Base-by-base conservation (phyloP, 1,140 invertebrate species). In the Maconellicoccus hirsutus region DNA sequence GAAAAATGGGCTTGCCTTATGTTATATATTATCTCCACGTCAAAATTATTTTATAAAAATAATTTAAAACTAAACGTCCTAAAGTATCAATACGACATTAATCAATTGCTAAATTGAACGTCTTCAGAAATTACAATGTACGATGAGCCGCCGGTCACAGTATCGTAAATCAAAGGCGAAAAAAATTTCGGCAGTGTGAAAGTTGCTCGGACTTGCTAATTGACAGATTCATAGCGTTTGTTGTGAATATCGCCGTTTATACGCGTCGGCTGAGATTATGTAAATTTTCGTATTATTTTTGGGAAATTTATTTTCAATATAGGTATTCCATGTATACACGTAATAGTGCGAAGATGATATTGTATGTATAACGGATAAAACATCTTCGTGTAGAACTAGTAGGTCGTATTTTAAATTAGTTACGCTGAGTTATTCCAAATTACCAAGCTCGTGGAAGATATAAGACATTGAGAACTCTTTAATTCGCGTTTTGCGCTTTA, bases 391-490 rank as follows among this genome's bases (percentile, higher is more conserved):
- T 52, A 19, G 6, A 33, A 33, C 42, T 19, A 16, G 42, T 52
- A 52, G 42, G 42, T 52, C 6, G 42, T 52, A 52, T 52, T 52
- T 52, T 52, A 52, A 52, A 52, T 52, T 52, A 52, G 42, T 52
- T 52, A 52, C 42, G 42, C 42, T 19, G 42, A 16, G 42, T 52
- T 52, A 52, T 52, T 52, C 12, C n/a, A 52, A 52, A 52, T 52
- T 52, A 52, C 42, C n/a, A 52, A 8, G 16, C n/a, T 52, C 42
- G 42, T 52, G 3, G 42, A 52, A 52, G 29, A 12, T 33, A 33
- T 33, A 33, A 33, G 42, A 52, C 42, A 52, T 52, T 52, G 42
- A 52, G 16, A 4, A 52, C 6, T 16, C 6, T 16, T 52, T 52
- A 52, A 52, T 52, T 52, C 16, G n/a, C 42, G 16, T 52, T 14